phyloP scores from a whole-genome alignment of 2,113 vertebrate species.

The Regulus satrapa region DNA sequence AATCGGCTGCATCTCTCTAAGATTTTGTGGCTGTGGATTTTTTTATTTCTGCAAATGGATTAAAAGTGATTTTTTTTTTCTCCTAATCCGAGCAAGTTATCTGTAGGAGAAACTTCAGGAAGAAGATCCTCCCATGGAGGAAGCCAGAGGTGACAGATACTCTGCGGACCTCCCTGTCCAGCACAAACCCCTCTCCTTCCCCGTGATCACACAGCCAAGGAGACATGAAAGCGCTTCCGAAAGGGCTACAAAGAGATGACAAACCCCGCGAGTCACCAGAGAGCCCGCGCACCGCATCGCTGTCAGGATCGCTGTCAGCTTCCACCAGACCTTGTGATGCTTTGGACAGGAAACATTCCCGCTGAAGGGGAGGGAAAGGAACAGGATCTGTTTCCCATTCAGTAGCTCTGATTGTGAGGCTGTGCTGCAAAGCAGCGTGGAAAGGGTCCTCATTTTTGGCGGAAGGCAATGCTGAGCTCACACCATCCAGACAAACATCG shows the following conservation, averaged over 20 bases:
- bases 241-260: background rate
- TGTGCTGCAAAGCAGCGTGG: background rate
- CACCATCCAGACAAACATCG: background rate
- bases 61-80: background rate
- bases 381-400: background rate
- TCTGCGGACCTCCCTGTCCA: background rate
- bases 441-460: background rate
- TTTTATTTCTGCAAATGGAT: background rate
- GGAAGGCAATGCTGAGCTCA: background rate
- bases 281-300: fast-evolving
- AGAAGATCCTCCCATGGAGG: background rate
- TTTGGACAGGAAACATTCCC: background rate
- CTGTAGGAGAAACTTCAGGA: background rate
- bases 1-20: background rate
- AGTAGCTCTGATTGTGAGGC: background rate
- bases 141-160: background rate
- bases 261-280: background rate
- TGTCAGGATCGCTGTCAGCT: background rate
- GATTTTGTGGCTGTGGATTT: background rate
- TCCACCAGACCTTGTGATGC: background rate
- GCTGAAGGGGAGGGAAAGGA: background rate
- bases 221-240: background rate
- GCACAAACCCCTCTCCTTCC: background rate
- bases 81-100: background rate
- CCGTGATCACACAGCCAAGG: background rate